Base-by-base conservation (phyloP, 2,113 vertebrate genomes). In the Paradisaea rubra region DNA sequence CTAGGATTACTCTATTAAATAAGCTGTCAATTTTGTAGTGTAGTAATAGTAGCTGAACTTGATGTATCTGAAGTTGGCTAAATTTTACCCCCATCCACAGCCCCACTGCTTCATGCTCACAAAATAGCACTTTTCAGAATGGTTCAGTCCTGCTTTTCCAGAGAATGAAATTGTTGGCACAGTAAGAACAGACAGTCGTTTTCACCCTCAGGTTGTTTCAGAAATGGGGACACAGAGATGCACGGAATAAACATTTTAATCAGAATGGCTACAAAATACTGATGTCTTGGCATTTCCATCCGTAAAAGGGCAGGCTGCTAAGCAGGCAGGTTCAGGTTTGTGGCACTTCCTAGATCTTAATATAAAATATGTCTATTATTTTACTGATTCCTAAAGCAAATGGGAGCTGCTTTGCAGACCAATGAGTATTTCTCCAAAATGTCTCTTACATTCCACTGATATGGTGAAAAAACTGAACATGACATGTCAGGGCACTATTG, bases 381-480 rank as follows among this genome's bases (percentile, higher is more conserved):
- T 74, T 69, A 63, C 19, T 52, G 35, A 41, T 37, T 61, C 23
- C 8, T 85, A 41, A 85, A 86, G 41, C 21, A 37, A 77, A 70
- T 3, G n/a, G 45, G n/a, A 80, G 33, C 42, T 82, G n/a, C 54
- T 80, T 52, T 95, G n/a, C 18, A 45, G 28, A 53, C 33, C 15
- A 35, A 17, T 50, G 17, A 64, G 4, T 37, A 49, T 80, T 70
- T 73, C 30, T 68, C 7, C 3, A 11, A 49, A n/a, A 7, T 66
- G 35, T 66, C 31, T 91, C 2, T 3, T 56, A 13, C 0, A 0
- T 79, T 93, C n/a, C 20, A 56, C 39, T 13, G 28, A 2, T 47
- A 13, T 23, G 25, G 53, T 71, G 57, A 56, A 81, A 60, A 79
- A 54, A 44, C 25, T 9, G 39, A 45, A 27, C 24, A 13, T 23